Percentiles rank a stretch among this genome's conserved stretches.
These are phyloP conservation scores for Trypoxylus dichotomus DNA, from an alignment of 1,140 invertebrate genomes.

Conservation along the genomic window DNA sequence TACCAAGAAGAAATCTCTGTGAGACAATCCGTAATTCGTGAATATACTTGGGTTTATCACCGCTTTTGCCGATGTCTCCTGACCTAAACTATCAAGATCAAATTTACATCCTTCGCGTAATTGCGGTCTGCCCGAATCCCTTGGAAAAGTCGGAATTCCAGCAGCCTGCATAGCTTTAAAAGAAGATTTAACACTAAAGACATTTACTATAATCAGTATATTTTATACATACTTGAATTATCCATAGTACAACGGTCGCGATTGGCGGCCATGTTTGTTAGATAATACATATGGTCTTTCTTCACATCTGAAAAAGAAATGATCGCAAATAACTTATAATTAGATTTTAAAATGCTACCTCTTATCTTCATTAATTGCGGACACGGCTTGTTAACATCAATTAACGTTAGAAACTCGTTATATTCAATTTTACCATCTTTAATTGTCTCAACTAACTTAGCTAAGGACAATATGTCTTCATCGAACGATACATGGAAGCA, in stretches of 20 bases:
- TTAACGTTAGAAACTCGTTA: constrained; percentile 43
- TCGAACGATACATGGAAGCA: constrained; percentile 37
- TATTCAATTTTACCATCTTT: constrained; percentile 44
- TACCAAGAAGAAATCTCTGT: constrained; percentile 46
- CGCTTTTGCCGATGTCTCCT: constrained; percentile 40
- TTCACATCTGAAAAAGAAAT: constrained; percentile 39
- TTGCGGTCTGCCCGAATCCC: constrained; percentile 38
- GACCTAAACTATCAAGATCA: constrained; percentile 44
- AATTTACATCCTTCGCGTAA: constrained; percentile 38
- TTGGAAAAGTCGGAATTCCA: constrained; percentile 42
- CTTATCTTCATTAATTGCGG: constrained; percentile 31
- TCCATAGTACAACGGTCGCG: constrained; percentile 43
- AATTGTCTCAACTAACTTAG: constrained; percentile 37
- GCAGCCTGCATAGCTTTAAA: constrained; percentile 39
- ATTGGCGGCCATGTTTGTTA: constrained; percentile 38
- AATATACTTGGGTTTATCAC: constrained; percentile 47
- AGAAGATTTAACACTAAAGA: background rate
- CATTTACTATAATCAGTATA: background rate
- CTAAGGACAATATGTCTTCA: constrained; percentile 31
- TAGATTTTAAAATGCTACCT: constrained; percentile 10
- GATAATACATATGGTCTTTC: constrained; percentile 39
- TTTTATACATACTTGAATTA: constrained; percentile 36
- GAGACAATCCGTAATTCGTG: constrained; percentile 45
- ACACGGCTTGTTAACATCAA: constrained; percentile 38
- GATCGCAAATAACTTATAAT: background rate